Evolutionary conservation across 30 jellyfish, hydroid and myxozoan genomes (phyloP), one percentile per base, ranked within the genome.

Genomic region (Chironex yamaguchii): DNA sequence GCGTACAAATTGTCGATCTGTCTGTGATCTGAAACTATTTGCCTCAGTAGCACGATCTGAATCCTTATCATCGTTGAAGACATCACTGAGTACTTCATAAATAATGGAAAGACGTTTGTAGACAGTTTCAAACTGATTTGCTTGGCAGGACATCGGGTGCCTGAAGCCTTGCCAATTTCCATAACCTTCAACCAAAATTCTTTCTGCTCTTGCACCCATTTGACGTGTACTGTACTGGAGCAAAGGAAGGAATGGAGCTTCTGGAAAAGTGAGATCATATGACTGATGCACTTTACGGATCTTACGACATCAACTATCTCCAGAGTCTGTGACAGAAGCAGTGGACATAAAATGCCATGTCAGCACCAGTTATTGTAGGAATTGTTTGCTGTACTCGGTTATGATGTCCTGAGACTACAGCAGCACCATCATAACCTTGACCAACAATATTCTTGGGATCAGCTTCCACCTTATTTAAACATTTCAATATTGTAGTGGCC

Each of bases 71-170:
- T 11, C 64, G 71, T 58, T 71, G 11, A 79, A 35, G 21, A 79
- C 50, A 29, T 79, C 89, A 21, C 33, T 50, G 75, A 82, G 42
- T 29, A 82, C 93, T 23, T 67, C 88, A 26, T 67, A 2, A 4
- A 82, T 1, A 23, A 68, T 50, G 17, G 29, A 86, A 78, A 82
- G 32, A 4, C 88, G 81, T 48, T 82, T 48, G 87, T 65, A 82
- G 50, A 67, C 1, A 30, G 71, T 69, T 51, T 68, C 33, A 51
- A 68, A 82, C 34, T 82, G 93, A 86, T 82, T 82, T 52, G 88
- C 93, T 68, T 82, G 88, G 80, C 93, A 82, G 1, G 87, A 67
- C 93, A 82, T 29, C 93, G 36, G 25, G 93, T 82, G 58, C 70
- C 79, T 29, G 93, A 82, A 24, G 54, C 87, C 21, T 23, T 34